phyloP scores from a whole-genome alignment of 2,888 invertebrate genomes.

The Acleris laterana region DNA sequence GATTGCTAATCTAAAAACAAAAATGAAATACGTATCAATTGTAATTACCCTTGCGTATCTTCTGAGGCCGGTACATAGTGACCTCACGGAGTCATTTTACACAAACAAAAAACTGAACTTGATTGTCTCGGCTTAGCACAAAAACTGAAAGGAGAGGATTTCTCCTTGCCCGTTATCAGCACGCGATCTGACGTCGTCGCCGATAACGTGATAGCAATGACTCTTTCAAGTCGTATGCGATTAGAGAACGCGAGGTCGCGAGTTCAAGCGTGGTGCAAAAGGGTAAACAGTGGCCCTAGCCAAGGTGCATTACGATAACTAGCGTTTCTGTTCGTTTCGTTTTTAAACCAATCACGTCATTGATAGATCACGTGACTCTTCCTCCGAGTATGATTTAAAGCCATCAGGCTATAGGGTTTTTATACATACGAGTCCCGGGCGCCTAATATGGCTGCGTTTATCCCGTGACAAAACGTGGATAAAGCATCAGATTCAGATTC shows the following conservation, averaged over 20 bases:
- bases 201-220: constrained; percentile 54
- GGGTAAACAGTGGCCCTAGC: too few species aligned
- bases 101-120: constrained; percentile 47
- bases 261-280: constrained; percentile 14
- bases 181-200: constrained; percentile 59
- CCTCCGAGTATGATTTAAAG: too few species aligned
- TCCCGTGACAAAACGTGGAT: too few species aligned
- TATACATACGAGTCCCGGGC: too few species aligned
- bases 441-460: too few species aligned
- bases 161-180: constrained; percentile 54
- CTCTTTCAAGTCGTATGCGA: constrained; percentile 40
- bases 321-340: too few species aligned
- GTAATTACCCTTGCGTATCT: constrained; percentile 54
- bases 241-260: constrained; percentile 27
- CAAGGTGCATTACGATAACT: too few species aligned
- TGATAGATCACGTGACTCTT: too few species aligned
- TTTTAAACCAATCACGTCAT: too few species aligned
- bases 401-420: too few species aligned
- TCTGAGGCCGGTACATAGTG: constrained; percentile 58
- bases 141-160: constrained; percentile 56
- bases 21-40: not conserved
- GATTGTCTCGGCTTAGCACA: constrained; percentile 52
- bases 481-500: too few species aligned
- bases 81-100: constrained; percentile 55
- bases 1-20: not conserved